Evolutionary conservation across 2,113 vertebrate species (phyloP).

Genomic region (Dasyornis broadbenti): DNA sequence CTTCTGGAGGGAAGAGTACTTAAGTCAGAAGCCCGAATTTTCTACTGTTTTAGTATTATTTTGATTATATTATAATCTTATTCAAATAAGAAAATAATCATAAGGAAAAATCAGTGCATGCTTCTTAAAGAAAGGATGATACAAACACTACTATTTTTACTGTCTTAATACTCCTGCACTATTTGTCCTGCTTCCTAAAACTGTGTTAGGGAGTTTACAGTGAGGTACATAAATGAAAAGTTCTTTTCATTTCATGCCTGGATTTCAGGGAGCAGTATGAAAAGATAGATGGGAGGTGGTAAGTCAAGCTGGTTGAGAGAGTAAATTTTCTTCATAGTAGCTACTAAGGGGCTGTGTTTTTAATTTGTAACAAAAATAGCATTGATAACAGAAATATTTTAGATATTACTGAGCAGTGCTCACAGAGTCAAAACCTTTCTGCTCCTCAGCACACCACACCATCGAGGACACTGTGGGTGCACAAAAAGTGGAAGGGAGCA

Average conservation of each 20-base stretch:
- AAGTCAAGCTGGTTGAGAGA: neutral
- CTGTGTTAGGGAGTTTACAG: neutral
- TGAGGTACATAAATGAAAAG: neutral
- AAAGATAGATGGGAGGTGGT: neutral
- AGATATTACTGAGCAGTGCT: neutral
- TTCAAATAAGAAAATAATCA: neutral
- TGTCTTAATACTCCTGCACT: neutral
- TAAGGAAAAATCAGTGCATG: neutral
- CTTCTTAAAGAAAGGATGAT: neutral
- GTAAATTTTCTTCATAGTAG: neutral
- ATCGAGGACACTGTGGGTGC: rapidly evolving
- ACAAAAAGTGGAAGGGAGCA: neutral
- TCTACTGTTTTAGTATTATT: neutral
- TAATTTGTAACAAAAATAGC: neutral
- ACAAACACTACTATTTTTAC: neutral
- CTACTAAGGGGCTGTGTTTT: neutral
- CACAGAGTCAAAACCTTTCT: neutral
- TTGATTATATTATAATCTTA: neutral
- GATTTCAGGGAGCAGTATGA: neutral
- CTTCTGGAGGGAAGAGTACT: neutral
- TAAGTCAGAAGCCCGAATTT: neutral
- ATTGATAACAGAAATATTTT: neutral
- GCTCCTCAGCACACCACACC: neutral
- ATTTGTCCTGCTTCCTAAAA: neutral
- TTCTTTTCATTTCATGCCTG: neutral